These are phyloP conservation scores for Cynopterus sphinx DNA, from an alignment of 2,797 vertebrate species.

Conservation along the genomic window DNA sequence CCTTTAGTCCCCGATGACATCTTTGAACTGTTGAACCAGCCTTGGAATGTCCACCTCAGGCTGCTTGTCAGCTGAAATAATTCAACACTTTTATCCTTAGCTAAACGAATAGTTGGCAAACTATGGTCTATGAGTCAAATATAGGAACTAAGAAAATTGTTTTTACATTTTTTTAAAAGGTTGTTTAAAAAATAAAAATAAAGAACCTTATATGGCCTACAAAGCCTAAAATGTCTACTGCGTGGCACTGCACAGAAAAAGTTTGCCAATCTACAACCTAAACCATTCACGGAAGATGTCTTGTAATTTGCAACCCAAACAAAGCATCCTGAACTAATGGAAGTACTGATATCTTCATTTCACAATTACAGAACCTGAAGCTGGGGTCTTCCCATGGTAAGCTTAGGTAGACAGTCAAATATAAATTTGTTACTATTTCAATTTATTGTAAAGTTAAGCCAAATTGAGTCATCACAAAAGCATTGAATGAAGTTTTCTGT, in stretches of 20 bases:
- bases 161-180: not conserved
- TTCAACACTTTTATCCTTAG: not conserved
- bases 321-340: not conserved
- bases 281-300: not conserved
- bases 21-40: not conserved
- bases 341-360: not conserved
- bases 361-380: not conserved
- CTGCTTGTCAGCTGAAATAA: not conserved
- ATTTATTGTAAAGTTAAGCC: not conserved
- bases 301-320: not conserved
- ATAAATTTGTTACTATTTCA: not conserved
- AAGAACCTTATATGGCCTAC: not conserved
- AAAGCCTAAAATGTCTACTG: slow-evolving; percentile 29
- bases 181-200: not conserved
- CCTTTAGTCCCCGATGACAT: not conserved
- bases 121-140: not conserved
- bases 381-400: not conserved
- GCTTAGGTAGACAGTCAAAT: not conserved
- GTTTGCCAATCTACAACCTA: not conserved
- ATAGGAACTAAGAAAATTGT: not conserved
- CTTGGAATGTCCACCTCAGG: not conserved
- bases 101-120: not conserved
- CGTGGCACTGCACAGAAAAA: not conserved
- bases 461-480: not conserved
- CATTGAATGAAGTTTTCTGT: not conserved